Evolutionary conservation across 2,797 vertebrate genomes (phyloP), one percentile per base, ranked within the genome.

Genomic region (Helostoma temminkii): DNA sequence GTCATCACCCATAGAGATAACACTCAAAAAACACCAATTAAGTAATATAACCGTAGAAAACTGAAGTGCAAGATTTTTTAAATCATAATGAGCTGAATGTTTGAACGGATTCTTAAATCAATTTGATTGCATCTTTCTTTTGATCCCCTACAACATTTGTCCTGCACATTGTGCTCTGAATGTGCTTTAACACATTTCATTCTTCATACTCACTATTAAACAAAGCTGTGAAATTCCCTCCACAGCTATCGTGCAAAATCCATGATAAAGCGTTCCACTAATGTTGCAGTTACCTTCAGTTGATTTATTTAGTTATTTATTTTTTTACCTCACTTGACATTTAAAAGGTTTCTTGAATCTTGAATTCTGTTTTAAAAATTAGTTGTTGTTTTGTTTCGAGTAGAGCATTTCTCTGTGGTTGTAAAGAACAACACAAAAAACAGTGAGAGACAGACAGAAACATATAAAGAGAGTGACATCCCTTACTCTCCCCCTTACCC

Each of bases 401-500:
- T 54, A n/a, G 10, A 71, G 16, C 15, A 7, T 62, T 32, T 61
- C 2, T 79, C 11, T 47, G 12, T 71, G 26, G 36, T 16, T 52
- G 14, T n/a, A 22, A 59, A 46, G 14, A 24, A 48, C 63, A 48
- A 60, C 5, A 50, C 6, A 54, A 21, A 58, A 59, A 61, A 14
- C 6, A 52, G n/a, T 55, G 34, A 26, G 8, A 71, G 24, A 32
- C 15, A 43, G 9, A 39, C 21, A 16, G 42, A 47, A 49, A 15
- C 54, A 30, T 19, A 42, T 50, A 15, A 56, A 56, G 37, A 26
- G 49, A 21, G 21, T 61, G 39, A 73, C 39, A 55, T 74, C 50
- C 62, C 50, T 41, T 28, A 25, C 43, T 58, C 24, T 75, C 59
- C 25, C 49, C 61, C 41, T 53, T 62, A 58, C 63, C 41, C 55